A percentile compares a stretch with the other conserved stretches of the same genome.
phyloP scores from a whole-genome alignment of 2,113 vertebrate species.

The Daubentonia madagascariensis region DNA sequence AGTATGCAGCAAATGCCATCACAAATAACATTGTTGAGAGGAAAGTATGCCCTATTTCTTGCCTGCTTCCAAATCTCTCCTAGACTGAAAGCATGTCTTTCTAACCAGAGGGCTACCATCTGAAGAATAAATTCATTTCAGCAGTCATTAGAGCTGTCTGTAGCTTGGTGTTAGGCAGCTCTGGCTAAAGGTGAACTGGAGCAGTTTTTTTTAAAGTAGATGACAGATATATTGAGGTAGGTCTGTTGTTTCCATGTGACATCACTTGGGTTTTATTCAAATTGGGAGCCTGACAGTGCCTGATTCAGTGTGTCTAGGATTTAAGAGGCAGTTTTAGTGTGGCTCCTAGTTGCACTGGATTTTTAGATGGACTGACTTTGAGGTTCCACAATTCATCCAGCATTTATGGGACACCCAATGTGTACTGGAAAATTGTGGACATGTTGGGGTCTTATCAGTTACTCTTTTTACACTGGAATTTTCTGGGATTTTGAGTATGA shows the following conservation, averaged over 20 bases:
- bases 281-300: not conserved
- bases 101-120: not conserved
- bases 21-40: not conserved
- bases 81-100: not conserved
- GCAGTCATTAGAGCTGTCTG: not conserved
- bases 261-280: not conserved
- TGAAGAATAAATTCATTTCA: not conserved
- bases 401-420: not conserved
- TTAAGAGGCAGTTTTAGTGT: not conserved
- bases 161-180: not conserved
- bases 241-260: constrained; percentile 44
- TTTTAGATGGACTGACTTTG: not conserved
- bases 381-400: not conserved
- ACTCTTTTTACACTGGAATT: not conserved
- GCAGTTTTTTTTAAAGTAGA: not conserved
- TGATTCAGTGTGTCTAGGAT: not conserved
- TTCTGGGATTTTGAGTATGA: not conserved
- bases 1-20: not conserved
- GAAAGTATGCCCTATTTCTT: not conserved
- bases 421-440: not conserved
- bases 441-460: not conserved
- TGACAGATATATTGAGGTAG: constrained; percentile 41
- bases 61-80: not conserved
- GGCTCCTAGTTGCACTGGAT: not conserved
- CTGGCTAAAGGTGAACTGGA: not conserved